Percentiles rank a stretch among this genome's conserved stretches.
Conservation (phyloP, 2,113 vertebrate genomes). For the Phyllostomus discolor region DNA sequence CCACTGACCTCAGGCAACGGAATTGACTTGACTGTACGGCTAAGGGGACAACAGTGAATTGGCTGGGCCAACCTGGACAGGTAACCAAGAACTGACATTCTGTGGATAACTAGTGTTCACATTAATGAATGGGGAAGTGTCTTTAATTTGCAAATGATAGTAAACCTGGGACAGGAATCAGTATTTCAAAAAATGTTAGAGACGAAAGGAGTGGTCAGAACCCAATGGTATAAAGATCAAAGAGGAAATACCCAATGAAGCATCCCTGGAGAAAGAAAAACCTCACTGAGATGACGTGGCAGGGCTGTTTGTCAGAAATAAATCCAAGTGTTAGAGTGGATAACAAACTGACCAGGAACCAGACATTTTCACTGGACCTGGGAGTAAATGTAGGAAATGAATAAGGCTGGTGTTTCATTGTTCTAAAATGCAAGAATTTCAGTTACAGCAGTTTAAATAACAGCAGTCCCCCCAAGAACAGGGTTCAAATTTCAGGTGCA, state of each 20-base stretch:
- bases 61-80: not conserved
- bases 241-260: not conserved
- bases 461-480: not conserved
- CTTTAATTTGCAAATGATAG: not conserved
- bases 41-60: not conserved
- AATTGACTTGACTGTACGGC: not conserved
- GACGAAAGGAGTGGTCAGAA: not conserved
- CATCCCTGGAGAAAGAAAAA: not conserved
- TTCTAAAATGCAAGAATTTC: not conserved
- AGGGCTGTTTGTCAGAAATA: not conserved
- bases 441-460: not conserved
- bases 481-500: slow-evolving; percentile 12
- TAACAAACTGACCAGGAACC: not conserved
- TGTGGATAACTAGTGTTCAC: not conserved
- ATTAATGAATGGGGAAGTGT: not conserved
- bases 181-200: not conserved
- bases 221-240: not conserved
- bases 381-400: not conserved
- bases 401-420: not conserved
- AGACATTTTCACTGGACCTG: not conserved
- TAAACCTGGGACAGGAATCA: not conserved
- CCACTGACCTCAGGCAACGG: not conserved
- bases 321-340: not conserved
- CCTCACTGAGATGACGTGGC: not conserved
- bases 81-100: not conserved